phyloP scores from a whole-genome alignment of 2,113 vertebrate species.

The Labeo catla region DNA sequence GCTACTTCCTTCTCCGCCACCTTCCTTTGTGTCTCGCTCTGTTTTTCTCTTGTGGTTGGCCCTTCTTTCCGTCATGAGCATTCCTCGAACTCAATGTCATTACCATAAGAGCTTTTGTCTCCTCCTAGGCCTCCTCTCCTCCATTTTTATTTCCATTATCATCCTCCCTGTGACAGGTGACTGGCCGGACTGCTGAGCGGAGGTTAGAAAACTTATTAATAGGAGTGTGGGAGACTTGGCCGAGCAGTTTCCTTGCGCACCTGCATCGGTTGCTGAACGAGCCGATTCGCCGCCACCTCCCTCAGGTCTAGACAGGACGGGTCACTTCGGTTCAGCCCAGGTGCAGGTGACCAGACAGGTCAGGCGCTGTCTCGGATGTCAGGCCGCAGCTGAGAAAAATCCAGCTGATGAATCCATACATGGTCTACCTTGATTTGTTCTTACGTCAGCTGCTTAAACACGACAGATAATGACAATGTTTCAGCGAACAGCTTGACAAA shows the following conservation, averaged over 20 bases:
- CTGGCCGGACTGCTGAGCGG: background rate
- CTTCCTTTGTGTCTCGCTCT: slow-evolving; percentile 7
- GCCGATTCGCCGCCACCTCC: slow-evolving; percentile 9
- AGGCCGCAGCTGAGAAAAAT: background rate
- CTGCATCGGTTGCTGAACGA: slow-evolving; percentile 22
- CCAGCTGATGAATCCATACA: background rate
- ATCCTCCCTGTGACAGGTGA: slow-evolving; percentile 27
- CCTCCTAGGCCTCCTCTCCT: background rate
- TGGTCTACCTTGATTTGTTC: slow-evolving; percentile 33
- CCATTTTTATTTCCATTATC: slow-evolving; percentile 42
- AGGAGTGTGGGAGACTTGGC: slow-evolving; percentile 22
- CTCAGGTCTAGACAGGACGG: slow-evolving; percentile 22
- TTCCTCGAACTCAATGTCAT: background rate
- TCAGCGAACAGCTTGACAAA: slow-evolving; percentile 47
- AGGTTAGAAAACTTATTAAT: slow-evolving; percentile 37
- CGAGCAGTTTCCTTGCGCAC: slow-evolving; percentile 20
- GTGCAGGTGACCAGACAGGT: slow-evolving; percentile 43
- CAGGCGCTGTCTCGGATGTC: background rate
- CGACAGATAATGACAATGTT: slow-evolving; percentile 53
- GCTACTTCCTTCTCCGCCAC: background rate
- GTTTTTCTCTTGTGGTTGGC: background rate
- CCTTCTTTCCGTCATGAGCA: background rate
- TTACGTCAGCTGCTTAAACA: slow-evolving; percentile 28
- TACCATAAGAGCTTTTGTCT: background rate
- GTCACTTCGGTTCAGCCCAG: slow-evolving; percentile 33